Base-by-base conservation (phyloP, 2,797 vertebrate species). In the Chrysolophus pictus region DNA sequence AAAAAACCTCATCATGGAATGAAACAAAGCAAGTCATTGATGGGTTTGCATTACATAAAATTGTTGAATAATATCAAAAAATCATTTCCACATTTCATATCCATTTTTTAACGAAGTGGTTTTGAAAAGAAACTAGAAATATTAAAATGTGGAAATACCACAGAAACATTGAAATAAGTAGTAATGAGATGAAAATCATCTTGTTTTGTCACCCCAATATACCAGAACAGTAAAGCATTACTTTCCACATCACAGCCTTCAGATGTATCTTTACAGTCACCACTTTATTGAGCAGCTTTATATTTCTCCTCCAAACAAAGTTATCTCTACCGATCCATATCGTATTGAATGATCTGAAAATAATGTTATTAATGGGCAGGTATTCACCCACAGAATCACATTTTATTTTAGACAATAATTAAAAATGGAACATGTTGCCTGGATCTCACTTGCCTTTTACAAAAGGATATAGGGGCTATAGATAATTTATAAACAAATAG, bases 401-500 rank as follows among this genome's bases (percentile, higher is more conserved):
- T 87, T 95, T 70, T 47, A 73, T 84, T 92, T 86, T 58, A 81
- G 77, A 77, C 88, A 84, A 72, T 58, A 80, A 8, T 11, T 76
- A 60, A 35, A 75, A 88, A 55, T 46, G 49, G 53, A 85, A 64
- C 7, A 8, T 1, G 4, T 31, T 87, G 78, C 49, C 56, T 68
- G 56, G 68, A 44, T 82, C 15, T 91, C 53, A 22, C 79, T 79
- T 51, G 33, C 69, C 44, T 93, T 85, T 90, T 51, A 63, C 29
- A 44, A 53, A 91, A 75, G 39, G 17, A 41, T 88, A n/a, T 58
- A 83, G 46, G 58, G 62, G 33, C 47, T 72, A 70, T 84, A 49
- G 90, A 86, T 91, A 81, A 89, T 91, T 95, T 85, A 93, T 64
- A 93, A 90, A 91, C 68, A 90, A 95, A 91, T 82, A 83, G 12